phyloP scores from a whole-genome alignment of 2,797 vertebrate genomes.

The Kryptolebias ocellatus region DNA sequence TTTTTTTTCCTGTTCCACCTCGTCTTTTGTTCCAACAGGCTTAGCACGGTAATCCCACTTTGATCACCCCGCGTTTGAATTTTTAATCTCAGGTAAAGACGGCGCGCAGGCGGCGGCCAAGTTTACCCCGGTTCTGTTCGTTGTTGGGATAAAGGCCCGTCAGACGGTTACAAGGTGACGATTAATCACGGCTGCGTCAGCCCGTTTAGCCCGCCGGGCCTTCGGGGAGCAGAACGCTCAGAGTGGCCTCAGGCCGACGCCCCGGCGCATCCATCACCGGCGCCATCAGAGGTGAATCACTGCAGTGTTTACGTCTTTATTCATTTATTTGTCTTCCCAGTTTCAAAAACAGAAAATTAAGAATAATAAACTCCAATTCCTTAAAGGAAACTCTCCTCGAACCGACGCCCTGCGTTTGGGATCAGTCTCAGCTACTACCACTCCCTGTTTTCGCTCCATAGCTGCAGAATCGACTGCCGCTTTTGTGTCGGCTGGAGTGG shows the following conservation, averaged over 20 bases:
- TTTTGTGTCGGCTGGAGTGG: no score
- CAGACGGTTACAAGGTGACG: constrained; percentile 46
- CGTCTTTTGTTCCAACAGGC: constrained; percentile 48
- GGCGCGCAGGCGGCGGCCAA: constrained; percentile 35
- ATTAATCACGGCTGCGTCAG: constrained; percentile 62
- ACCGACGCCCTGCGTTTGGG: no score
- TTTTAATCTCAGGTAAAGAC: constrained; percentile 69
- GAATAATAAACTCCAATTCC: no score
- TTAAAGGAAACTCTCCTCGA: no score
- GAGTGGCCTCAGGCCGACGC: constrained; percentile 63
- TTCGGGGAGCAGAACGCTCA: constrained; percentile 58
- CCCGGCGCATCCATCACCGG: constrained; percentile 62
- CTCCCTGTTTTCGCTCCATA: background rate
- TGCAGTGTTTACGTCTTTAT: constrained; percentile 13
- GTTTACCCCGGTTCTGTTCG: constrained; percentile 54
- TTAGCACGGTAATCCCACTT: constrained; percentile 65
- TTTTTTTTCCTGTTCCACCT: constrained; percentile 32
- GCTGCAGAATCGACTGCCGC: no score
- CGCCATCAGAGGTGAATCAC: constrained; percentile 50
- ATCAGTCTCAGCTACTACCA: background rate
- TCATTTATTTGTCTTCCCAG: constrained; percentile 11
- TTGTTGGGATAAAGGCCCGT: constrained; percentile 50
- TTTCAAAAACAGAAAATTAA: no score
- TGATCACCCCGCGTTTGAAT: constrained; percentile 52
- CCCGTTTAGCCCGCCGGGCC: constrained; percentile 60